These are phyloP conservation scores for Turritopsis dohrnii DNA, from an alignment of 30 jellyfish, hydroid and myxozoan species.

Conservation along the genomic window DNA sequence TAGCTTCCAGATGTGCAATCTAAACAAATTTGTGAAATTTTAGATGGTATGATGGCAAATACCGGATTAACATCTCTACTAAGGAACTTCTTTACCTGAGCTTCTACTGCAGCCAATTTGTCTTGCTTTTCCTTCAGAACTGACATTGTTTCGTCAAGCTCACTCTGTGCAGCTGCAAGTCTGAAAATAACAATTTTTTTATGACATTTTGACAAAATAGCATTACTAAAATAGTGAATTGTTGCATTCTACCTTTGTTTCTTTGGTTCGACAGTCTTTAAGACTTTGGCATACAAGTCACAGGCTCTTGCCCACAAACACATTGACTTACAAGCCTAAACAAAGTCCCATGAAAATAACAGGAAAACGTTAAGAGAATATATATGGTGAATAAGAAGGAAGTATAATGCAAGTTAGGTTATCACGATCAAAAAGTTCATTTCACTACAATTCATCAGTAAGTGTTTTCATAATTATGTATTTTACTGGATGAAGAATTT, in stretches of 20 bases:
- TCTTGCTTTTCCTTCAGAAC: slow-evolving; percentile 76
- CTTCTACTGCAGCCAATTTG: slow-evolving; percentile 74
- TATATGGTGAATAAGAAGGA: neutral
- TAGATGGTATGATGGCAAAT: neutral
- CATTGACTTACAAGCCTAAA: slow-evolving; percentile 85
- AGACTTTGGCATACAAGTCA: slow-evolving; percentile 60
- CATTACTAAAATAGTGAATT: too few species aligned
- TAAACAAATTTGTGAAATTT: too few species aligned
- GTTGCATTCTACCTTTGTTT: slow-evolving; percentile 46
- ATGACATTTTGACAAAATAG: too few species aligned
- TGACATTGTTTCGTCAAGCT: slow-evolving; percentile 68
- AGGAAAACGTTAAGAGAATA: neutral
- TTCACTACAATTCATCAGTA: too few species aligned
- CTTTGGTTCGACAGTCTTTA: slow-evolving; percentile 68
- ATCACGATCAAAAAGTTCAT: too few species aligned
- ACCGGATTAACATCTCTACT: neutral
- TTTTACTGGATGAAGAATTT: neutral
- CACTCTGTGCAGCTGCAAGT: slow-evolving; percentile 80
- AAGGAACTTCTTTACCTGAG: slow-evolving; percentile 27
- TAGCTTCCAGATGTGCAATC: slow-evolving; percentile 76
- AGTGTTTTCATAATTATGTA: neutral
- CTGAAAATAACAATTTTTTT: too few species aligned
- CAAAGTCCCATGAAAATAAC: neutral
- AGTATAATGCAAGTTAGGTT: neutral
- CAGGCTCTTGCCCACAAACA: slow-evolving; percentile 93